Evolutionary conservation across 2,888 invertebrate genomes (phyloP).

Genomic region (Drosophila paracracens): DNA sequence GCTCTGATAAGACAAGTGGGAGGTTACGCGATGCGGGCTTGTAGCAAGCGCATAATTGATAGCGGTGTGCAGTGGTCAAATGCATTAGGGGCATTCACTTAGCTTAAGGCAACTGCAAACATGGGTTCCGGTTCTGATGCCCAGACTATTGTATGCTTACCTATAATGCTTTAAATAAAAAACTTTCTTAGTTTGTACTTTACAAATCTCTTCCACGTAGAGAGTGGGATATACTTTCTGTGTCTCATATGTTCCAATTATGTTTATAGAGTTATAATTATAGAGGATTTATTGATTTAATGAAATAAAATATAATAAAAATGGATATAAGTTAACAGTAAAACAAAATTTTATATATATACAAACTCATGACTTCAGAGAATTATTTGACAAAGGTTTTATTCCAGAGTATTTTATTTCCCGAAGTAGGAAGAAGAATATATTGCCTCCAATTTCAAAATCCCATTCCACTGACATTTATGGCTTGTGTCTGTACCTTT

Average conservation of each 20-base stretch:
- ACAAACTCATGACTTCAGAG: background rate
- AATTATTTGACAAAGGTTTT: background rate
- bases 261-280: too few relatives aligned
- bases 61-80: constrained; percentile 22
- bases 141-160: background rate
- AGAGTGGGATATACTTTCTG: background rate
- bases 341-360: background rate
- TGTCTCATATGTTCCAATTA: too few relatives aligned
- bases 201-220: background rate
- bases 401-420: background rate
- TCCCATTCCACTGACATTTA: constrained; percentile 23
- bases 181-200: background rate
- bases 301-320: background rate
- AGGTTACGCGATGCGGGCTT: constrained; percentile 58
- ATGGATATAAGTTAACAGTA: background rate
- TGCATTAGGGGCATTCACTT: constrained; percentile 40
- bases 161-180: background rate
- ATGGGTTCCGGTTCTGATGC: background rate
- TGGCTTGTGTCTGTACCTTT: constrained; percentile 5
- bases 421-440: background rate
- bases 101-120: background rate
- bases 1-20: constrained; percentile 57
- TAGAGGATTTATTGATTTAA: background rate
- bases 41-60: constrained; percentile 64
- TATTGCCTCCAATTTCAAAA: constrained; percentile 4